Evolutionary conservation across 2,888 invertebrate genomes (phyloP), one percentile per base, ranked within the genome.

Genomic region (Calliphora vomitoria): DNA sequence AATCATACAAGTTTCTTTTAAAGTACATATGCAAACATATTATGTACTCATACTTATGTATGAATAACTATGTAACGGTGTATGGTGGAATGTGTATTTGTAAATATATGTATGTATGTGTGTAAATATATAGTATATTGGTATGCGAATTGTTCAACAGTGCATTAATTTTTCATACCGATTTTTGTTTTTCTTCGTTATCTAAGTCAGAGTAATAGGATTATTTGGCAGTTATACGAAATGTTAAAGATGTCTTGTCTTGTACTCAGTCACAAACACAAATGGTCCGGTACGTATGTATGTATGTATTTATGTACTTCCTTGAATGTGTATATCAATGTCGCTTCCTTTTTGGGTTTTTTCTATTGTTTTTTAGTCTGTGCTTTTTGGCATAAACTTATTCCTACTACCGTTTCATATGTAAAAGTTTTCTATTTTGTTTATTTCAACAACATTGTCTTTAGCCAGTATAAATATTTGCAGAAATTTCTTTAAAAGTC

Each of bases 161-260:
- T 41, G 82, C 68, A 68, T 55, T 60, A 25, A 38, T 60, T 44
- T 41, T 58, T 76, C 38, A 4, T 44, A 11, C 4, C 55, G 11
- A 66, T 64, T 66, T 80, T 68, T n/a, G 15, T 74, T 75, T 13
- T 41, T 53, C 55, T 31, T 41, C 74, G 68, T 82, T 79, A 53
- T 75, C 82, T 66, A 75, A 68, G 79, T 75, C 75, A 80, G 62
- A 53, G 44, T 83, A 87, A 86, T 72, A 83, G 58, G 83, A 87
- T 87, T 83, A 83, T 87, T 87, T 87, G 86, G 76, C 83, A 87
- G 71, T 72, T 79, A 66, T 80, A 80, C 35, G 76, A 83, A 80
- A 80, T 66, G 66, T 80, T 71, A 75, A 82, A 75, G 75, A 86
- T 69, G 38, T 38, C 74, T 31, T 78, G 38, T 41, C 74, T 62